Evolutionary conservation across 2,797 vertebrate genomes (phyloP).

Genomic region (Gorsachius magnificus): DNA sequence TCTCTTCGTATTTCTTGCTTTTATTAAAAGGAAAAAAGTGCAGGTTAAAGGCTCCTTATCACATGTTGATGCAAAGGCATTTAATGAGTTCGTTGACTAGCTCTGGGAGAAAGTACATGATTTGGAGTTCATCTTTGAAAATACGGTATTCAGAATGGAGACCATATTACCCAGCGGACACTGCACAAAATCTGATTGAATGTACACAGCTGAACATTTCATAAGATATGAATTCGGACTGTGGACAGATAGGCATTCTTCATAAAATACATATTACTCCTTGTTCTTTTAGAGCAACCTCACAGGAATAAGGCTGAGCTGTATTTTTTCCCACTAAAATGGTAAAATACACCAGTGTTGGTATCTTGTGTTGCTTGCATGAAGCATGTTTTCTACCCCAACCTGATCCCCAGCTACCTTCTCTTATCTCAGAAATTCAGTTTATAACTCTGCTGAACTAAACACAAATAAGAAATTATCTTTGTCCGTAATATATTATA

Average conservation of each 20-base stretch:
- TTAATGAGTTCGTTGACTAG: not conserved
- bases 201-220: not conserved
- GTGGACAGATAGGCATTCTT: not conserved
- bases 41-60: not conserved
- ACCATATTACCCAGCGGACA: not conserved
- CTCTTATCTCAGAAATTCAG: not conserved
- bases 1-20: not conserved
- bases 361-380: not conserved
- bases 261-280: not conserved
- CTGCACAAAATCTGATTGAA: not conserved
- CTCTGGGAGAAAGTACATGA: not conserved
- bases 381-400: not conserved
- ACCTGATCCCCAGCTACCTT: not conserved
- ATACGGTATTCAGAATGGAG: not conserved
- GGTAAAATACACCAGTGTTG: not conserved
- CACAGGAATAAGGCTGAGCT: not conserved
- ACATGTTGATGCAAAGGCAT: not conserved
- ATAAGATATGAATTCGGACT: not conserved
- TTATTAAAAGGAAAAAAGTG: not conserved
- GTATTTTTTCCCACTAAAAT: not conserved
- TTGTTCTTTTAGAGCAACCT: not conserved
- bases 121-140: not conserved
- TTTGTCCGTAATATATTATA: not conserved
- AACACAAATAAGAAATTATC: not conserved
- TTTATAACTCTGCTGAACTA: not conserved